phyloP scores from a whole-genome alignment of 2,888 invertebrate genomes.

The Prosopocoilus inquinatus region DNA sequence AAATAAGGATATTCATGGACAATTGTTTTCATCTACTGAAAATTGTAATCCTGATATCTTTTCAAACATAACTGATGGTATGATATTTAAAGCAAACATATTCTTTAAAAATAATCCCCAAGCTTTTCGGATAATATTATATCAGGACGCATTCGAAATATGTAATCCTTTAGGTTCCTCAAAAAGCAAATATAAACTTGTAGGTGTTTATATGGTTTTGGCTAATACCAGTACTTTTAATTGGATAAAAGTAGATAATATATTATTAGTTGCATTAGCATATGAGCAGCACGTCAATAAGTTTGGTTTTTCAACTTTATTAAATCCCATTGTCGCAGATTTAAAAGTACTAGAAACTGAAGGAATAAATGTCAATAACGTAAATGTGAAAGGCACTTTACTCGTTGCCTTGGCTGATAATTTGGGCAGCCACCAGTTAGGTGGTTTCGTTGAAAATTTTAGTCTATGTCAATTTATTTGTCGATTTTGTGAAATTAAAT shows the following conservation, averaged over 20 bases:
- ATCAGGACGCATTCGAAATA: constrained; percentile 34
- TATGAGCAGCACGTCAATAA: constrained; percentile 23
- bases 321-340: constrained; percentile 26
- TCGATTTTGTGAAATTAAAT: constrained; percentile 27
- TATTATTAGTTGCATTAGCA: constrained; percentile 30
- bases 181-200: constrained; percentile 31
- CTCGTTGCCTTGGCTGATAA: constrained; percentile 29
- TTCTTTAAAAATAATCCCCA: not conserved
- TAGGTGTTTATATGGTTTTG: constrained; percentile 29
- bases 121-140: constrained; percentile 26
- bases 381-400: constrained; percentile 22
- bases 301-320: constrained; percentile 27
- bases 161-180: constrained; percentile 33
- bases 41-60: too few relatives aligned
- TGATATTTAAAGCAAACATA: too few relatives aligned
- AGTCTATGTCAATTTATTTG: constrained; percentile 28
- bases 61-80: too few relatives aligned
- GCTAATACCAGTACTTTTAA: constrained; percentile 27
- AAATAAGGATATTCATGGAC: too few relatives aligned
- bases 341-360: constrained; percentile 25
- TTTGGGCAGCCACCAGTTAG: constrained; percentile 35
- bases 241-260: constrained; percentile 25
- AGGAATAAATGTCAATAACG: constrained; percentile 15
- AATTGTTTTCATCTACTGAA: too few relatives aligned
- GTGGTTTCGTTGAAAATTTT: constrained; percentile 36